Evolutionary conservation across 2,888 invertebrate species (phyloP).

Genomic region (Drosophila emarginata): DNA sequence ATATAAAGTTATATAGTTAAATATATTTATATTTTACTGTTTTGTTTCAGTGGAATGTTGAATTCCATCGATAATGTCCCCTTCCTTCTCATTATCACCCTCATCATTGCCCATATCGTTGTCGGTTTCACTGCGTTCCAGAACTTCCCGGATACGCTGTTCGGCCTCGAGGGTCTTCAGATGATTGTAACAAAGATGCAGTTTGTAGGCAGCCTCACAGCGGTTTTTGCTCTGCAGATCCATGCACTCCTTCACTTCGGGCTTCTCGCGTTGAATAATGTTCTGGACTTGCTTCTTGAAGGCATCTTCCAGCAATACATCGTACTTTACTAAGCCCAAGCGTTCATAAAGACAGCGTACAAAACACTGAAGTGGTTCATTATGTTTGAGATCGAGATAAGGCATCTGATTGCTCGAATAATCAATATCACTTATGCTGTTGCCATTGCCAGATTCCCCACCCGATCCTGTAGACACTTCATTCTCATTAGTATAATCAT

Average conservation of each 20-base stretch:
- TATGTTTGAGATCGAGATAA: constrained; percentile 48
- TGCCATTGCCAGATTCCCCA: constrained; percentile 29
- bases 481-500: constrained; percentile 43
- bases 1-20: background rate
- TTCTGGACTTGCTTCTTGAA: constrained; percentile 54
- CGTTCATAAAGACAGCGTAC: constrained; percentile 74
- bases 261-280: constrained; percentile 48
- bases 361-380: constrained; percentile 75
- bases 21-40: constrained; percentile 11
- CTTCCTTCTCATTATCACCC: constrained; percentile 20
- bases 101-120: constrained; percentile 43
- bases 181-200: constrained; percentile 69
- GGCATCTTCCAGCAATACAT: constrained; percentile 66
- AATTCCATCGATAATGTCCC: constrained; percentile 48
- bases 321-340: constrained; percentile 68
- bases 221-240: constrained; percentile 60
- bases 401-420: constrained; percentile 33
- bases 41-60: constrained; percentile 32
- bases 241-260: constrained; percentile 59
- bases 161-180: constrained; percentile 67
- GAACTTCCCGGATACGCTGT: constrained; percentile 54
- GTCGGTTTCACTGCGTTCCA: constrained; percentile 50
- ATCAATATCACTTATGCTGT: constrained; percentile 44
- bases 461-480: constrained; percentile 13
- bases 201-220: constrained; percentile 69